Percentiles rank a stretch among this genome's conserved stretches.
Conservation (phyloP, 92 coral and sea anemone species). For the Epizoanthus stellaris region DNA sequence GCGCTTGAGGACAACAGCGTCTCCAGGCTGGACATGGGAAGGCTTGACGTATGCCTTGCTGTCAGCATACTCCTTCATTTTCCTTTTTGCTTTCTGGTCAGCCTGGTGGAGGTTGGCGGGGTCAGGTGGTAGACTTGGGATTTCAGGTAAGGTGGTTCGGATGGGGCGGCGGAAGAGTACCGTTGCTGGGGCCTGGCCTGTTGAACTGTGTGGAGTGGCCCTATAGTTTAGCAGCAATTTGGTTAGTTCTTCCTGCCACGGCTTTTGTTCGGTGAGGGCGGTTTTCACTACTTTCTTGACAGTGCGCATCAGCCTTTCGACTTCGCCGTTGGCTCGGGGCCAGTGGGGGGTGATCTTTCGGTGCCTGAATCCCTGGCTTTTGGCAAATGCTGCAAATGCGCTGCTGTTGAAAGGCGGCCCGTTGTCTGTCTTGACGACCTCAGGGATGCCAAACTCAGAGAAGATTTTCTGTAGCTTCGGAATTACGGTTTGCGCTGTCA, state of each 20-base stretch:
- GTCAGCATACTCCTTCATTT: constrained; percentile 71
- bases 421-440: constrained; percentile 40
- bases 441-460: constrained; percentile 26
- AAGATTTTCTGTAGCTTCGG: constrained; percentile 36
- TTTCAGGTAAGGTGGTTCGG: constrained; percentile 63
- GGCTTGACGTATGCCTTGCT: constrained; percentile 52
- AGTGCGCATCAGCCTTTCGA: constrained; percentile 36
- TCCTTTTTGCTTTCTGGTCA: constrained; percentile 53
- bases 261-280: constrained; percentile 19
- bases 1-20: constrained; percentile 61
- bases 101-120: constrained; percentile 28
- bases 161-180: constrained; percentile 60
- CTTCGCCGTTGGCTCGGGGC: constrained; percentile 48
- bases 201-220: constrained; percentile 37
- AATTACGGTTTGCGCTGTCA: constrained; percentile 14
- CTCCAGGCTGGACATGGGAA: constrained; percentile 46
- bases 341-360: constrained; percentile 44
- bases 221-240: constrained; percentile 29
- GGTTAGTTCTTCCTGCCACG: constrained; percentile 10
- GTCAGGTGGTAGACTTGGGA: background rate
- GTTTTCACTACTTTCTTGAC: constrained; percentile 23
- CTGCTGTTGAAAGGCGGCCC: constrained; percentile 47
- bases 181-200: constrained; percentile 54
- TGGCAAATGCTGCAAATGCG: constrained; percentile 21
- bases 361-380: constrained; percentile 39